These are phyloP conservation scores for Drosophila algonquin DNA, from an alignment of 2,888 invertebrate genomes.

Conservation along the genomic window DNA sequence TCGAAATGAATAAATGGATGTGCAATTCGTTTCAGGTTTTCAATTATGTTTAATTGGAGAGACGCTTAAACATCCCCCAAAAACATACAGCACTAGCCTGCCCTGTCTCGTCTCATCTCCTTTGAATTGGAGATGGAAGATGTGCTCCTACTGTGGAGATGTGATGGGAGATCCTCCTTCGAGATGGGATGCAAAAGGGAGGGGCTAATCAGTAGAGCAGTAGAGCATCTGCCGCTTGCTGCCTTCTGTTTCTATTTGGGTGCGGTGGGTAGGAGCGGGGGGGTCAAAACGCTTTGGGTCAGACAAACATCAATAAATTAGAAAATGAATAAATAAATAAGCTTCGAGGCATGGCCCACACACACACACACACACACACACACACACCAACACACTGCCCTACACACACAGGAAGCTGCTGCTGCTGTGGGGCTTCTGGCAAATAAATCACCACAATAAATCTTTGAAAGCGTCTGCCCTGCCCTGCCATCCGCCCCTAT, in stretches of 20 bases:
- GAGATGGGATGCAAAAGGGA: background rate
- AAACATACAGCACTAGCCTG: background rate
- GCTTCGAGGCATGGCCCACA: conserved; percentile 55
- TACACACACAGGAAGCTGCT: conserved; percentile 2
- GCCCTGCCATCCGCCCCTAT: background rate
- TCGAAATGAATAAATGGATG: conserved; percentile 2
- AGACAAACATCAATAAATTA: conserved; percentile 79
- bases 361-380: conserved; percentile 3
- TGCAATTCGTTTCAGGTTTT: conserved; percentile 8
- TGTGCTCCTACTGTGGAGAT: background rate
- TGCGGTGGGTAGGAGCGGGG: background rate
- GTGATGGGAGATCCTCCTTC: background rate
- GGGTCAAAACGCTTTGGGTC: conserved; percentile 57
- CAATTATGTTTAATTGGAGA: conserved; percentile 1
- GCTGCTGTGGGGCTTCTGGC: conserved; percentile 29
- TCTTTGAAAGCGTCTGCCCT: conserved; percentile 58
- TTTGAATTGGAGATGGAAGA: conserved; percentile 15
- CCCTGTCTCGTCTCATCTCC: background rate
- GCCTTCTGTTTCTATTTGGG: background rate
- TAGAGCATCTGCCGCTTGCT: conserved; percentile 16
- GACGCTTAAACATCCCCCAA: background rate
- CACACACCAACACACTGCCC: too few relatives aligned
- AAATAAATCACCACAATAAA: conserved; percentile 78
- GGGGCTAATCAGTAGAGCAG: conserved; percentile 43
- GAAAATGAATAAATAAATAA: conserved; percentile 81